Evolutionary conservation across 2,888 invertebrate species (phyloP).

Genomic region (Xanthia togata): DNA sequence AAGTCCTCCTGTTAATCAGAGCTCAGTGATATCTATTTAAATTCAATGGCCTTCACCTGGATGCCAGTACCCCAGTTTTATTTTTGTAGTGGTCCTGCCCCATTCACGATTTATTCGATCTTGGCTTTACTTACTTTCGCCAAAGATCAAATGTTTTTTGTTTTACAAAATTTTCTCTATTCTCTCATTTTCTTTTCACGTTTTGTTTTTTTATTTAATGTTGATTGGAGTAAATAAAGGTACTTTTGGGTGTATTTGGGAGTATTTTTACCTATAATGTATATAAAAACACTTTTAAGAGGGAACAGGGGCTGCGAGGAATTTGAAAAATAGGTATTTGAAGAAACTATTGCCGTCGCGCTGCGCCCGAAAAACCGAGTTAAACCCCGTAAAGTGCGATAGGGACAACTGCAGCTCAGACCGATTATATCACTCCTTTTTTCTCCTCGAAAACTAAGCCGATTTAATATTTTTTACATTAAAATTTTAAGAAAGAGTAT

Average conservation of each 20-base stretch:
- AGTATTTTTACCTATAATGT: background rate
- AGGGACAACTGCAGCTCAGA: too few species aligned
- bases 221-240: conserved; percentile 11
- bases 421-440: too few species aligned
- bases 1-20: conserved; percentile 44
- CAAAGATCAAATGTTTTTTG: conserved; percentile 10
- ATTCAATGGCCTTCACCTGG: conserved; percentile 52
- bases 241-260: background rate
- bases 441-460: too few species aligned
- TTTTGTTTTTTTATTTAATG: conserved; percentile 6
- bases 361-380: too few species aligned
- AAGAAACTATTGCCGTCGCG: too few species aligned
- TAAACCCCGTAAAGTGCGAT: too few species aligned
- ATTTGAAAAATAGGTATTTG: too few species aligned
- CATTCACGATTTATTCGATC: conserved; percentile 31
- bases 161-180: conserved; percentile 21
- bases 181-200: conserved; percentile 2
- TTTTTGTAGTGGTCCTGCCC: conserved; percentile 26
- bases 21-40: conserved; percentile 47
- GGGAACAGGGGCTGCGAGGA: too few species aligned
- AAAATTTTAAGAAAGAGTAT: too few species aligned
- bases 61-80: conserved; percentile 42
- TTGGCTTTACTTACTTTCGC: conserved; percentile 7
- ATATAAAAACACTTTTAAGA: too few species aligned
- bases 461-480: too few species aligned